A percentile compares a stretch with the other conserved stretches of the same genome.
phyloP scores from a whole-genome alignment of 2,888 invertebrate genomes.

The Dendrolimus houi region DNA sequence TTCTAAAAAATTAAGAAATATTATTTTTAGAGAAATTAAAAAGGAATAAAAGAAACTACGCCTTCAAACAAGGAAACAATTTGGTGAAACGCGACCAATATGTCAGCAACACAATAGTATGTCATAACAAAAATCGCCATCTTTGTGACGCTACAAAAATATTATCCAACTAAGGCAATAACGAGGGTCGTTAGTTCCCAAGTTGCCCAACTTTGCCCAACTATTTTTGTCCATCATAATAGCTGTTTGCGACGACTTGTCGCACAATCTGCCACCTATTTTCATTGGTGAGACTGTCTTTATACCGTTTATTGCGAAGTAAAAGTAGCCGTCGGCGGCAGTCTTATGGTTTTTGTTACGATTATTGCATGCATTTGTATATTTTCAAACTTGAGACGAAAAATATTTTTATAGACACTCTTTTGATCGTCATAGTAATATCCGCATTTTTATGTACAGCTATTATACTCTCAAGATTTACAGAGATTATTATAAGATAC shows the following conservation, averaged over 20 bases:
- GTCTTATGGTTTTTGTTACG: too few species aligned
- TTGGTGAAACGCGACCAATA: constrained; percentile 29
- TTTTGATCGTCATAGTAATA: too few species aligned
- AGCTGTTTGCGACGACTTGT: constrained; percentile 48
- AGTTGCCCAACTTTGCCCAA: constrained; percentile 50
- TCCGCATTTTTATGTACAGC: too few species aligned
- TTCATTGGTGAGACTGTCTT: constrained; percentile 35
- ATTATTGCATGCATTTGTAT: too few species aligned
- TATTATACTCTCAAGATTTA: too few species aligned
- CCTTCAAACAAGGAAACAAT: constrained; percentile 8
- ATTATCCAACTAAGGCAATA: constrained; percentile 71
- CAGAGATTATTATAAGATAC: too few species aligned
- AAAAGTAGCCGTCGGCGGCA: constrained; percentile 5
- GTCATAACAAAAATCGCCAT: constrained; percentile 49
- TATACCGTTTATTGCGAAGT: constrained; percentile 28
- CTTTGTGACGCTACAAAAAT: constrained; percentile 58
- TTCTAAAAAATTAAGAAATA: too few species aligned
- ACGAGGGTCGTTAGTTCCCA: constrained; percentile 57
- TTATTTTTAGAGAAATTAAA: too few species aligned
- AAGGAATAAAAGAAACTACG: too few species aligned
- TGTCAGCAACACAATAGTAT: constrained; percentile 47
- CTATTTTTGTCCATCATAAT: constrained; percentile 72
- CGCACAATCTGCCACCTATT: constrained; percentile 47
- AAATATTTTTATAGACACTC: too few species aligned
- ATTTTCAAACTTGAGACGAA: too few species aligned